Evolutionary conservation across 2,888 invertebrate species (phyloP).

Genomic region (Melinopterus prodromus): DNA sequence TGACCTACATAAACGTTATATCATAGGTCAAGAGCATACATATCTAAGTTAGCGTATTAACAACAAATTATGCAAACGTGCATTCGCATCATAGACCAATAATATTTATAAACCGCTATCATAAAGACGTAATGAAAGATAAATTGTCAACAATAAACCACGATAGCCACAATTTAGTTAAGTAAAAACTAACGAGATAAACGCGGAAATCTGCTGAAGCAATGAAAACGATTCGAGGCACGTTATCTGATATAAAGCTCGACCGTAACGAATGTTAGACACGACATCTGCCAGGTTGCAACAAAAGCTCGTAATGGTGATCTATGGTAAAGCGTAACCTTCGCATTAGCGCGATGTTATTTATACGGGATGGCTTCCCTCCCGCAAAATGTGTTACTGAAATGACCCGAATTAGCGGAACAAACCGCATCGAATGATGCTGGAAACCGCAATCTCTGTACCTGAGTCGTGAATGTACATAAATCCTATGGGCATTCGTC

Average conservation of each 20-base stretch:
- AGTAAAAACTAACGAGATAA: not conserved
- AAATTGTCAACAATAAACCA: not conserved
- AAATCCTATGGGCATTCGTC: not conserved
- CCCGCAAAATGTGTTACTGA: not conserved
- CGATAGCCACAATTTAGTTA: not conserved
- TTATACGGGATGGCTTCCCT: not conserved
- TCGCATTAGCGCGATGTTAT: not conserved
- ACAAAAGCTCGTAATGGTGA: not conserved
- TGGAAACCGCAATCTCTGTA: not conserved
- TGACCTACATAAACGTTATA: not conserved
- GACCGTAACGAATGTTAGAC: not conserved
- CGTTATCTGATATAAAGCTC: not conserved
- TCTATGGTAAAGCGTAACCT: not conserved
- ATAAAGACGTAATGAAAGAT: not conserved
- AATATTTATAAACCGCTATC: not conserved
- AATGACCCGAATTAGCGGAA: not conserved
- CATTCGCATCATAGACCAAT: not conserved
- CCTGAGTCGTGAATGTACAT: not conserved
- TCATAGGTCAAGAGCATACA: not conserved
- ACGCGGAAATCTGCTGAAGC: not conserved
- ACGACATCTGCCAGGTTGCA: not conserved
- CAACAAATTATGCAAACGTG: not conserved
- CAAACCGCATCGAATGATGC: not conserved
- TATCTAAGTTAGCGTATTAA: not conserved
- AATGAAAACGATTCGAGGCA: not conserved